A percentile compares a stretch with the other conserved stretches of the same genome.
Evolutionary conservation across 2,113 vertebrate genomes (phyloP).

Genomic region (Forbesichthys papilliferus): DNA sequence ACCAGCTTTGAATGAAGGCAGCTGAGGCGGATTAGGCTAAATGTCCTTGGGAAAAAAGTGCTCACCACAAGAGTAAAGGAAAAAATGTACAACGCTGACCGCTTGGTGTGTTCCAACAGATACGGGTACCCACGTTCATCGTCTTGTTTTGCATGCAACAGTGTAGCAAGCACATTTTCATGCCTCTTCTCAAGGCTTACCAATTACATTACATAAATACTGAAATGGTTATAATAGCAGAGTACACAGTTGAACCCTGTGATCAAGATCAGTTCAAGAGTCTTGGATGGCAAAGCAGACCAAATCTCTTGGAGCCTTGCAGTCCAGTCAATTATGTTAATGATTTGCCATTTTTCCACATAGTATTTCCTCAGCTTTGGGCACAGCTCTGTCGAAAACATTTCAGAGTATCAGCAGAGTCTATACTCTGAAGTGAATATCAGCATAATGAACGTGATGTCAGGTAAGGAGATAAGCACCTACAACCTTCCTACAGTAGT

Average conservation of each 20-base stretch:
- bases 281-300: background rate
- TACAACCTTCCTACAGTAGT: constrained; percentile 21
- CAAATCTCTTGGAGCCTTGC: background rate
- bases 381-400: background rate
- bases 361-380: background rate
- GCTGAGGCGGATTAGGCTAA: constrained; percentile 78
- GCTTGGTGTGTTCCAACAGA: constrained; percentile 67
- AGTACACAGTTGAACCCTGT: background rate
- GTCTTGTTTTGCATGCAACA: constrained; percentile 31
- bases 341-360: background rate
- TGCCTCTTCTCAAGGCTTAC: background rate
- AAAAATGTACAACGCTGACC: constrained; percentile 74
- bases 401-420: constrained; percentile 21
- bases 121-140: constrained; percentile 47
- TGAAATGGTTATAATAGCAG: background rate
- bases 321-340: background rate
- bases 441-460: constrained; percentile 34
- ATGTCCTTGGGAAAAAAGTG: constrained; percentile 76
- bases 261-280: constrained; percentile 3
- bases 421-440: background rate
- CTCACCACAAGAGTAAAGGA: constrained; percentile 72
- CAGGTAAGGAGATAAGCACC: constrained; percentile 37
- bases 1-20: constrained; percentile 75
- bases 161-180: background rate
- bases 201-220: background rate